Evolutionary conservation across 2,797 vertebrate genomes (phyloP).

Genomic region (Eurystomus glaucurus): DNA sequence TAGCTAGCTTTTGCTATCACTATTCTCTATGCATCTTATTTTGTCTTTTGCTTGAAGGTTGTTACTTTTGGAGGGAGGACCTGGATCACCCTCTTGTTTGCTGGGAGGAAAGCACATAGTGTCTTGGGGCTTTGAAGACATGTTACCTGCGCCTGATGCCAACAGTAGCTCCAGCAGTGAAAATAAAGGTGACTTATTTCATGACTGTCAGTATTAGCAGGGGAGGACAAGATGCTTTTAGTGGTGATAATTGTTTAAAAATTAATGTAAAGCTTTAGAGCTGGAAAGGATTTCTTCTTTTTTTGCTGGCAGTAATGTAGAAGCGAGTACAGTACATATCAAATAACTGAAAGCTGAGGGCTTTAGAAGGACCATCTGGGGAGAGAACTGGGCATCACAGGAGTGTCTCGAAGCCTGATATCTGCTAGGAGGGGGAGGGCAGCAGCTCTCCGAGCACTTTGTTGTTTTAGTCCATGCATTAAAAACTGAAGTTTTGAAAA

Average conservation of each 20-base stretch:
- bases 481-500: background rate
- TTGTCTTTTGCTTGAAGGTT: conserved; percentile 85
- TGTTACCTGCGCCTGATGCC: conserved; percentile 95
- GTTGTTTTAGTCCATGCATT: background rate
- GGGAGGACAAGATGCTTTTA: background rate
- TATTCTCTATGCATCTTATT: background rate
- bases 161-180: conserved; percentile 91
- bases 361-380: background rate
- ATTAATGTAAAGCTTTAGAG: background rate
- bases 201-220: background rate
- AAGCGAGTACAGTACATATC: background rate
- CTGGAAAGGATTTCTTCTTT: background rate
- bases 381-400: background rate
- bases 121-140: conserved; percentile 99
- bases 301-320: background rate
- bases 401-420: background rate
- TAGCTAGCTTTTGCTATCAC: background rate
- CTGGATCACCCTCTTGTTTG: conserved; percentile 96
- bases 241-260: background rate
- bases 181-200: conserved; percentile 90
- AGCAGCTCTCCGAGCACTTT: background rate
- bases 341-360: background rate
- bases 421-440: background rate
- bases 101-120: conserved; percentile 97
- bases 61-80: conserved; percentile 96